Base-by-base conservation (phyloP, 1,140 invertebrate species). In the Megalonaias nervosa region DNA sequence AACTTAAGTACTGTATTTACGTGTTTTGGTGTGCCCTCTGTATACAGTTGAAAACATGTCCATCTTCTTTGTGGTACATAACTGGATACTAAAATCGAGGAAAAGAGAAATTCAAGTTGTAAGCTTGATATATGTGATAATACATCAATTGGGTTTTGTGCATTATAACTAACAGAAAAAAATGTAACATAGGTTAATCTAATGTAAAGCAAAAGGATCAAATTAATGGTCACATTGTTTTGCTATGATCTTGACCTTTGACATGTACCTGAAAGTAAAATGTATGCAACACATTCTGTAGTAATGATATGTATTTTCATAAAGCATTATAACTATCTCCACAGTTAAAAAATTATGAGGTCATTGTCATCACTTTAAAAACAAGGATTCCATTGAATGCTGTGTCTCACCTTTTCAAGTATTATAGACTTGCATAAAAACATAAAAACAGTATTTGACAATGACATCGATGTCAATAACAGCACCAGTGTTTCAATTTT, bases 11-110 rank as follows among this genome's bases (percentile, higher is more conserved):
- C 26, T 68, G 13, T 23, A 84, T 90, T 89, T 89, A 92, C 91
- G 90, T 92, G 79, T 93, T 92, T 83, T 92, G 92, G 83, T 93
- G 92, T 55, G 91, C 91, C 80, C 92, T 88, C 77, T 90, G 88
- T 66, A 90, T 87, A 76, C 92, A 92, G 85, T 92, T 92, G 84
- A 92, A 92, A 13, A 82, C 80, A 57, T 91, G 59, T 83, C 84
- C 60, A 79, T 74, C 72, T 86, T 89, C 70, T 21, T 26, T 13
- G 58, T 78, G 76, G 81, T 92, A 92, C 90, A 92, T 90, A 3
- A 83, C 88, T 48, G 92, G 92, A 75, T 92, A 92, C 71, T 86
- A 70, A 62, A 91, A 85, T 17, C 13, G 67, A 77, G 71, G 64
- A 59, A 77, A 57, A 61, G 14, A 31, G 19, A 16, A n/a, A 21